phyloP scores from a whole-genome alignment of 2,797 vertebrate genomes.

The Aulostomus chinensis region DNA sequence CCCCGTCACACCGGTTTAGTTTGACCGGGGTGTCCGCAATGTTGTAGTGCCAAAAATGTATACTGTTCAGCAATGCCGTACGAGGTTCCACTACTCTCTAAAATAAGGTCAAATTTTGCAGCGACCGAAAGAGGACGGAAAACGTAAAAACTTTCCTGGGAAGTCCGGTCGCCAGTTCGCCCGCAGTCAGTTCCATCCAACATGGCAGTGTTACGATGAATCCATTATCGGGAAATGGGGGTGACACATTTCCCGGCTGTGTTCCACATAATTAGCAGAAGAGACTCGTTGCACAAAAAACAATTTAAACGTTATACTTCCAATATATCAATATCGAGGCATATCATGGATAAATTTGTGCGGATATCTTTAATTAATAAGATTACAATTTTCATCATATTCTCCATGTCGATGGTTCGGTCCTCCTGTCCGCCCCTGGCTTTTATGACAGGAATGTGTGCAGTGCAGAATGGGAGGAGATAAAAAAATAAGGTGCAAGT shows the following conservation, averaged over 20 bases:
- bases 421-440: conserved; percentile 65
- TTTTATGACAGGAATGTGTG: conserved; percentile 73
- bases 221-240: conserved; percentile 45
- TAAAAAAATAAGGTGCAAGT: conserved; percentile 54
- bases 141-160: conserved; percentile 83
- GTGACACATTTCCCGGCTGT: not conserved
- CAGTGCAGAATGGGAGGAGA: conserved; percentile 63
- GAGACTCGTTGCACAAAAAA: rapidly evolving
- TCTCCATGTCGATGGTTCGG: conserved; percentile 46
- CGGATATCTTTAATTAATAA: too few relatives aligned
- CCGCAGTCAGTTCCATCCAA: conserved; percentile 83
- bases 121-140: conserved; percentile 37
- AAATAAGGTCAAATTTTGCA: conserved; percentile 32
- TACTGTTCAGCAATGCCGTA: not conserved
- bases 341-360: rapidly evolving
- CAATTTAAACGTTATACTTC: rapidly evolving
- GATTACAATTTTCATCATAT: rapidly evolving
- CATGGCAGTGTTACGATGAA: conserved; percentile 85
- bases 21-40: conserved; percentile 23
- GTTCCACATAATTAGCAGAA: not conserved
- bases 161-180: conserved; percentile 66
- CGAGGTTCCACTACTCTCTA: conserved; percentile 27
- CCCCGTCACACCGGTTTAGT: conserved; percentile 53
- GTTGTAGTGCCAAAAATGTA: not conserved
- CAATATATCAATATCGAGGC: rapidly evolving